Percentiles rank a stretch among this genome's conserved stretches.
phyloP scores from a whole-genome alignment of 2,113 vertebrate species.

The Cathartes aura region DNA sequence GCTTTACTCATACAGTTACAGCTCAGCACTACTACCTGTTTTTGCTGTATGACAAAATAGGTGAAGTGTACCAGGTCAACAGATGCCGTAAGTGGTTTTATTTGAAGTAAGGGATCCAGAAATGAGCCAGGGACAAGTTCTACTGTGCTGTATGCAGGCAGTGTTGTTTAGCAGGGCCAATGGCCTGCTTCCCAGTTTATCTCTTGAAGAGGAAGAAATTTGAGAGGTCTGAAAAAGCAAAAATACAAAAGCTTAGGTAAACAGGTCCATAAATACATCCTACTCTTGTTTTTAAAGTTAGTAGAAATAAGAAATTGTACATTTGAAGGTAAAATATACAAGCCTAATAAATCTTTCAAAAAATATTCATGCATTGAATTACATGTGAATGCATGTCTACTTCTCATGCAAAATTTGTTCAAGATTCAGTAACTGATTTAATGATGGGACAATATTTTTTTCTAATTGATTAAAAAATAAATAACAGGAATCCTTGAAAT shows the following conservation, averaged over 20 bases:
- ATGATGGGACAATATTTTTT: background rate
- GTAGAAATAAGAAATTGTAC: background rate
- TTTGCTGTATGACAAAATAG: background rate
- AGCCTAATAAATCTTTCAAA: background rate
- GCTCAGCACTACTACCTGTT: background rate
- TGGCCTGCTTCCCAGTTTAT: background rate
- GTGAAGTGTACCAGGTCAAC: background rate
- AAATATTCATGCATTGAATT: background rate
- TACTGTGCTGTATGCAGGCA: background rate
- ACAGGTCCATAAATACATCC: background rate
- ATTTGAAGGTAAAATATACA: background rate
- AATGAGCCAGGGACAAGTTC: background rate
- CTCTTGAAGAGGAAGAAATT: background rate
- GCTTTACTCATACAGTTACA: background rate
- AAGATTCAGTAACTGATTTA: background rate
- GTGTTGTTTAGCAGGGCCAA: background rate
- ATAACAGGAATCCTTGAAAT: conserved; percentile 85
- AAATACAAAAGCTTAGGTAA: background rate
- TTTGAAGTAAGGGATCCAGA: background rate
- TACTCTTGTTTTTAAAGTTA: background rate
- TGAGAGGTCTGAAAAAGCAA: background rate
- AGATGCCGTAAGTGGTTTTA: background rate
- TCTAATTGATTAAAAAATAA: conserved; percentile 41
- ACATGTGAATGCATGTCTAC: background rate
- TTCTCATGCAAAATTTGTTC: background rate